phyloP scores from a whole-genome alignment of 92 coral and sea anemone genomes.

The Actinostola sp. region DNA sequence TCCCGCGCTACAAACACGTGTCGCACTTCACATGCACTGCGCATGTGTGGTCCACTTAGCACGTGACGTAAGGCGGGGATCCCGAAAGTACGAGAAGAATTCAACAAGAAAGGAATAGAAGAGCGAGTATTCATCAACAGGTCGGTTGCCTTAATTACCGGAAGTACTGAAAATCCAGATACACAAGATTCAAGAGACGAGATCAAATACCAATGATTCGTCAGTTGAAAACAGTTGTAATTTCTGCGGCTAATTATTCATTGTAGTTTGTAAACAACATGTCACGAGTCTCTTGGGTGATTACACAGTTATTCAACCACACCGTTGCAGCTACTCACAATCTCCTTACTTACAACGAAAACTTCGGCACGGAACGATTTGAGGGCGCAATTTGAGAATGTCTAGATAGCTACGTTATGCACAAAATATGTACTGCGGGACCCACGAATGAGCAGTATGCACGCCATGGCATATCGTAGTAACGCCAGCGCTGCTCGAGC shows the following conservation, averaged over 20 bases:
- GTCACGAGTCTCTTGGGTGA: slow-evolving; percentile 50
- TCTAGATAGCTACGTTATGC: too few species aligned
- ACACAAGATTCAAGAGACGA: slow-evolving; percentile 6
- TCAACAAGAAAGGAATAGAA: slow-evolving; percentile 8
- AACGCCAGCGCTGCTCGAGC: slow-evolving; percentile 18
- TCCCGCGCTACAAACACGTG: slow-evolving; percentile 88
- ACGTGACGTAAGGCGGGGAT: slow-evolving; percentile 79
- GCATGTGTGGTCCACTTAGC: slow-evolving; percentile 52
- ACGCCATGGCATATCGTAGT: slow-evolving; percentile 4
- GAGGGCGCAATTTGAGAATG: too few species aligned
- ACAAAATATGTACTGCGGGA: too few species aligned
- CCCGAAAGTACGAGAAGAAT: slow-evolving; percentile 65
- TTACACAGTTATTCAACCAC: slow-evolving; percentile 18
- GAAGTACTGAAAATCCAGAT: slow-evolving; percentile 52
- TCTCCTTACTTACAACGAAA: too few species aligned
- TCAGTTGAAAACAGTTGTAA: not conserved
- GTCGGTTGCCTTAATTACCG: slow-evolving; percentile 69
- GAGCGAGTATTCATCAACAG: slow-evolving; percentile 37
- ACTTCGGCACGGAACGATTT: too few species aligned
- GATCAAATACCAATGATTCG: not conserved
- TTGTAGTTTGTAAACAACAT: slow-evolving; percentile 53
- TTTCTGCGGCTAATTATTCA: slow-evolving; percentile 33
- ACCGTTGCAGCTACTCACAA: slow-evolving; percentile 18
- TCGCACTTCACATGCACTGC: slow-evolving; percentile 35
- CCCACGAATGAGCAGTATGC: too few species aligned